Percentiles rank a stretch among this genome's conserved stretches.
Conservation (phyloP, 1,140 invertebrate species). For the Megalopta genalis region DNA sequence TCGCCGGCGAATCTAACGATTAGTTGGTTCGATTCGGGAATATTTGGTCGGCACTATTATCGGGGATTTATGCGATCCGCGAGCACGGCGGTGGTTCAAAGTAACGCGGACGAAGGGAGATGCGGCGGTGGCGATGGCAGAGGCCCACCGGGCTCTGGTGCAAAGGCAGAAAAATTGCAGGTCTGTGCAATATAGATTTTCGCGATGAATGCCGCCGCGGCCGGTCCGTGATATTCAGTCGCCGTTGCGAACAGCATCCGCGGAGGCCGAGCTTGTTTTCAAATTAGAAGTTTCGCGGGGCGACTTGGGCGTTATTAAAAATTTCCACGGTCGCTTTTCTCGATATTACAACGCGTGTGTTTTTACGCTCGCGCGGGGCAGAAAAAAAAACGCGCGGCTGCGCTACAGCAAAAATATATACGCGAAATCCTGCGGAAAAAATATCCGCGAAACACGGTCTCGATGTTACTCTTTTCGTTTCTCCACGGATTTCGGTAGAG, state of each 20-base stretch:
- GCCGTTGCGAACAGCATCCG: conserved; percentile 16
- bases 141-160: background rate
- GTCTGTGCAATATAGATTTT: conserved; percentile 49
- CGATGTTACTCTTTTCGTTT: too few species aligned
- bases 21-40: background rate
- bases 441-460: too few species aligned
- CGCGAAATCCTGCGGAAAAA: too few species aligned
- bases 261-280: conserved; percentile 39
- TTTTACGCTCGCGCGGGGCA: background rate
- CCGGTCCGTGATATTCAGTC: conserved; percentile 33
- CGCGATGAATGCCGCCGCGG: conserved; percentile 35
- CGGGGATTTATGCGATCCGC: conserved; percentile 32
- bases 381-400: background rate
- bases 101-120: background rate
- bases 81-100: background rate
- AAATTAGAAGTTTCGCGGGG: conserved; percentile 42
- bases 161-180: conserved; percentile 45
- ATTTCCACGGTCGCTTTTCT: conserved; percentile 21
- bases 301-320: conserved; percentile 44
- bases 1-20: background rate
- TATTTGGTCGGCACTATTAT: conserved; percentile 40
- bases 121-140: background rate
- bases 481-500: too few species aligned
- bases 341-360: conserved; percentile 23
- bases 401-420: too few species aligned